A percentile compares a stretch with the other conserved stretches of the same genome.
Evolutionary conservation across 2,888 invertebrate genomes (phyloP).

Genomic region (Calameuta filiformis): DNA sequence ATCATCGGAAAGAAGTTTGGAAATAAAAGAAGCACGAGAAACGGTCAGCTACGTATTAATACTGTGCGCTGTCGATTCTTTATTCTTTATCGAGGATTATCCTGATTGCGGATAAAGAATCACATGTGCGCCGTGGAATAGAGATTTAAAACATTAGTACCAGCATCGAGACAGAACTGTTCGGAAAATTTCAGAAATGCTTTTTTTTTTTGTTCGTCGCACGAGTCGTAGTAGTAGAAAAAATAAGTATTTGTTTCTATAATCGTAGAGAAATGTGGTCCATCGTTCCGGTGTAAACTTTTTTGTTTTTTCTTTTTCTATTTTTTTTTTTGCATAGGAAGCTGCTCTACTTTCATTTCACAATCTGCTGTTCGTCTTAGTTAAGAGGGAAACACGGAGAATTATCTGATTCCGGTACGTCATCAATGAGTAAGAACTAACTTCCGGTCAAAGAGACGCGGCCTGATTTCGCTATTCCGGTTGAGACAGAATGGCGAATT

Average conservation of each 20-base stretch:
- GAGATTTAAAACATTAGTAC: not conserved
- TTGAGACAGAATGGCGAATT: not conserved
- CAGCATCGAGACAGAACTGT: not conserved
- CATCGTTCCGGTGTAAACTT: slow-evolving; percentile 50
- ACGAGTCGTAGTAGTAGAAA: slow-evolving; percentile 52
- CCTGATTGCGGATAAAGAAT: not conserved
- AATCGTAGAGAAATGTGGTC: slow-evolving; percentile 50
- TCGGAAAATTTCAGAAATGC: not conserved
- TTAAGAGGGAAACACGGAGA: not conserved
- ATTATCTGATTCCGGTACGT: not conserved
- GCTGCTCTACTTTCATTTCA: slow-evolving; percentile 17
- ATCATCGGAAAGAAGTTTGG: not conserved
- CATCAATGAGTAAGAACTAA: not conserved
- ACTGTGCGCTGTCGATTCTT: not conserved
- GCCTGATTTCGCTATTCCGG: not conserved
- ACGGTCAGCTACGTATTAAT: not conserved
- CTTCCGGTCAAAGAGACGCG: not conserved
- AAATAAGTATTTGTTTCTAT: slow-evolving; percentile 50
- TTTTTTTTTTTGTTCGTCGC: slow-evolving; percentile 16
- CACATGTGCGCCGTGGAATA: not conserved
- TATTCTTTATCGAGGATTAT: not conserved
- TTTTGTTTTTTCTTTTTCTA: slow-evolving; percentile 1
- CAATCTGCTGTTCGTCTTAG: not conserved
- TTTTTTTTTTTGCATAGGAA: not conserved
- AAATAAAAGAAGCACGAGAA: not conserved